Base-by-base conservation (phyloP, 64 coral and sea anemone genomes). In the Montipora foliosa region DNA sequence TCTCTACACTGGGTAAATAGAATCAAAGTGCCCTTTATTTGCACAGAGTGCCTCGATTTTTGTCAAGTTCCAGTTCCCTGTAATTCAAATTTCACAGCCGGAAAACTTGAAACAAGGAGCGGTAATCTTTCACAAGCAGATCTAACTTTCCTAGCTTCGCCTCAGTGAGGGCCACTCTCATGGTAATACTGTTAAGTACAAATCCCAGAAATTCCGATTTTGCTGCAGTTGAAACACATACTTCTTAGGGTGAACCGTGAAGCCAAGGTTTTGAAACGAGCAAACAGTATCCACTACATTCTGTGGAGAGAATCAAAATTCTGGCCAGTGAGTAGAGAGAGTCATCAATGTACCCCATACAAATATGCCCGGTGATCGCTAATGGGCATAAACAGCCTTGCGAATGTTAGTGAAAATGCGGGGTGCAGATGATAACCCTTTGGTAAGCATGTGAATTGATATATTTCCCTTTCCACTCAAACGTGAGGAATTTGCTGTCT, bases 31-130 rank as follows among this genome's bases (percentile, higher is more conserved):
- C 76, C 83, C 0, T 37, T 14, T 84, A 21, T 47, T 19, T 44
- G 81, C 90, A 82, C 50, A 3, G 70, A 37, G 44, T 55, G n/a
- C 22, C 16, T 72, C 84, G 14, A 37, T 37, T 37, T n/a, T 37
- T 37, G 37, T 37, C 37, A 37, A 37, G 37, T 37, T 37, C 37
- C 37, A 87, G 0, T 8, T 85, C 0, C 62, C 20, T 85, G 82
- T 85, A 49, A 49, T 87, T 67, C 67, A 87, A 55, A 87, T 72
- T 87, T 37, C 29, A 74, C 84, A 25, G 84, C 84, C 19, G 68
- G 84, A 49, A 87, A 87, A 49, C 84, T 74, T 3, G 67, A 73
- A 47, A 87, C 83, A 67, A 87, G 16, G 17, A 14, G 58, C 21
- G 70, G 66, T 44, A 87, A 69, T 8, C 6, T 69, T 87, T 87